These are phyloP conservation scores for Scrobipalpa atriplicella DNA, from an alignment of 2,888 invertebrate species.

Conservation along the genomic window DNA sequence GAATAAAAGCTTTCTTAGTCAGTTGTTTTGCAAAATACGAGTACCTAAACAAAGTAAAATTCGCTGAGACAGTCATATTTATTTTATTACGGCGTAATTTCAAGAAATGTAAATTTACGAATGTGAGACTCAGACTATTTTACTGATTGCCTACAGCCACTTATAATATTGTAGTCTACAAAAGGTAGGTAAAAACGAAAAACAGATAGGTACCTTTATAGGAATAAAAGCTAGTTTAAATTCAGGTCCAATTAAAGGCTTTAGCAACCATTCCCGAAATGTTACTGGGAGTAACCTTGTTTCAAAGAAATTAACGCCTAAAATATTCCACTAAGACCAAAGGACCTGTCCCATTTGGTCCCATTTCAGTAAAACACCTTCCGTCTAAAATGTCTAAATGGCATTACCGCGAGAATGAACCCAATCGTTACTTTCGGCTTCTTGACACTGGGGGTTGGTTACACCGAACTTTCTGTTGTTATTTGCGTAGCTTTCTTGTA, in stretches of 20 bases:
- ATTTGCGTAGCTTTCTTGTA: neutral
- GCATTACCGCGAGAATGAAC: conserved; percentile 11
- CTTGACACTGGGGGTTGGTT: neutral
- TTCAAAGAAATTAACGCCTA: neutral
- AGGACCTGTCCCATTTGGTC: neutral
- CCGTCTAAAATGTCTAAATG: neutral
- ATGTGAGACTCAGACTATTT: too few species aligned
- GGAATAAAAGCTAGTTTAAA: neutral
- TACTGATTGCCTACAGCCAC: too few species aligned
- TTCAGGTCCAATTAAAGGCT: neutral
- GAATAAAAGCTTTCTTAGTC: too few species aligned
- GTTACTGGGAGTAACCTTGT: neutral
- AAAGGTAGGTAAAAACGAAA: too few species aligned
- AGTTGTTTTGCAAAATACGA: too few species aligned
- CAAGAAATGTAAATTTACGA: neutral
- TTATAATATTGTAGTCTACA: too few species aligned
- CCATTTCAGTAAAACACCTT: neutral
- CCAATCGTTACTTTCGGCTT: conserved; percentile 1
- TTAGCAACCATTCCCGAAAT: neutral
- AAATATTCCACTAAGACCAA: neutral
- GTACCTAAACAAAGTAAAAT: too few species aligned
- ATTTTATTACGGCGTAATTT: neutral
- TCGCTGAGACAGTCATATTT: too few species aligned
- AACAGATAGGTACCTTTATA: neutral
- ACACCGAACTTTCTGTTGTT: conserved; percentile 7